Percentiles rank a stretch among this genome's conserved stretches.
These are phyloP conservation scores for Andricus grossulariae DNA, from an alignment of 1,140 invertebrate species.

Conservation along the genomic window DNA sequence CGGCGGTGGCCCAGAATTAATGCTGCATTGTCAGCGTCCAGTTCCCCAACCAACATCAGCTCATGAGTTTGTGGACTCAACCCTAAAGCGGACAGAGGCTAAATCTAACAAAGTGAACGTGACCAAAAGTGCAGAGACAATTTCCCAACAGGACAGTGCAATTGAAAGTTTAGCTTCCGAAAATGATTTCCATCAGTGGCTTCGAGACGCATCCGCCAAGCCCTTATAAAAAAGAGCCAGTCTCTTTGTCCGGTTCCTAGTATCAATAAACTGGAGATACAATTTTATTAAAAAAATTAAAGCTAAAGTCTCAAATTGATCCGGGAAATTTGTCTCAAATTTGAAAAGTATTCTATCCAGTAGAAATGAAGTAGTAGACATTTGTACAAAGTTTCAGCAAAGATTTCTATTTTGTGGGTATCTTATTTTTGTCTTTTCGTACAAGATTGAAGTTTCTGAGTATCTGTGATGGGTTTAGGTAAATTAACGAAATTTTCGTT, in stretches of 20 bases:
- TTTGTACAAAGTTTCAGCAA: conserved; percentile 4
- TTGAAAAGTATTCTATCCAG: background rate
- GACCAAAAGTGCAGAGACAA: conserved; percentile 68
- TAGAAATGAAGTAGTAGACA: background rate
- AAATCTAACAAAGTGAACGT: conserved; percentile 62
- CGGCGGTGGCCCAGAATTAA: conserved; percentile 90
- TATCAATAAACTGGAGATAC: conserved; percentile 34
- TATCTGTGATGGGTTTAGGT: conserved; percentile 12
- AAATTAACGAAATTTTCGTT: background rate
- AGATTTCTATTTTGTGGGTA: background rate
- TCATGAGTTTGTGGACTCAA: conserved; percentile 66
- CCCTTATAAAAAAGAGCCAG: background rate
- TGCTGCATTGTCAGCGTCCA: conserved; percentile 73
- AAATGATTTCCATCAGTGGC: conserved; percentile 64
- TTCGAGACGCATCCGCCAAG: conserved; percentile 50
- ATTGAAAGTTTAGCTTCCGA: conserved; percentile 63
- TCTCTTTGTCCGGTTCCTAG: background rate
- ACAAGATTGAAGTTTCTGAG: background rate
- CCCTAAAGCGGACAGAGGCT: conserved; percentile 58
- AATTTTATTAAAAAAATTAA: background rate
- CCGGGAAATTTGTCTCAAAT: background rate
- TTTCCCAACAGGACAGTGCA: conserved; percentile 68
- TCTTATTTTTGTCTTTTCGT: background rate
- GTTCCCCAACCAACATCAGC: conserved; percentile 72
- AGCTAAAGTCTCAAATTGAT: background rate